phyloP scores from a whole-genome alignment of 2,797 vertebrate genomes.

The Hirundo rustica region DNA sequence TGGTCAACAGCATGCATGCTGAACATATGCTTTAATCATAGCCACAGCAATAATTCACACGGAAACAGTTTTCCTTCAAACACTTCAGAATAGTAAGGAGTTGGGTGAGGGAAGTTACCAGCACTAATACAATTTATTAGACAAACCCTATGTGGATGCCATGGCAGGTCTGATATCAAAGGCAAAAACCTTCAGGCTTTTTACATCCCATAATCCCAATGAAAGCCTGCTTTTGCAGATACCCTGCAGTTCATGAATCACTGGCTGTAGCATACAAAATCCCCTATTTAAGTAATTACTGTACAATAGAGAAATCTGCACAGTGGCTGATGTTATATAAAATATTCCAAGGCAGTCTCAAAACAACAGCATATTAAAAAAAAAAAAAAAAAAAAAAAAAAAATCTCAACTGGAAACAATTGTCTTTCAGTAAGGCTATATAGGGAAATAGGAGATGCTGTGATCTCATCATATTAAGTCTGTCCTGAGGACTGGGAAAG shows the following conservation, averaged over 20 bases:
- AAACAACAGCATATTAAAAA: neutral
- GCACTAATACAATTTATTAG: slow-evolving; percentile 47
- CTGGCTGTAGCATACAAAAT: slow-evolving; percentile 72
- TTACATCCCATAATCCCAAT: slow-evolving; percentile 63
- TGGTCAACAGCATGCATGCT: neutral
- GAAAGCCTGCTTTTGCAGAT: slow-evolving; percentile 63
- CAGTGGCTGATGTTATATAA: slow-evolving; percentile 59
- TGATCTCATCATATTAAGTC: neutral
- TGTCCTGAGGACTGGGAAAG: neutral
- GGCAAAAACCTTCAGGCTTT: slow-evolving; percentile 66
- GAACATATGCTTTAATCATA: neutral
- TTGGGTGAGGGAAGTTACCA: slow-evolving; percentile 47
- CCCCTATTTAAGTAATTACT: slow-evolving; percentile 73
- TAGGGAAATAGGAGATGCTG: neutral
- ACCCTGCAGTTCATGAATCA: slow-evolving; percentile 70
- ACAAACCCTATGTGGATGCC: slow-evolving; percentile 38
- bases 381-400: neutral
- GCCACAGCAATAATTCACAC: neutral
- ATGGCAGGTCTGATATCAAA: slow-evolving; percentile 51
- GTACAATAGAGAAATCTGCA: slow-evolving; percentile 69
- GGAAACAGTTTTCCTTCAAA: slow-evolving; percentile 43
- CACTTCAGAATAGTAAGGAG: slow-evolving; percentile 22
- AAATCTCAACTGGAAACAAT: neutral
- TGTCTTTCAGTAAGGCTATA: neutral
- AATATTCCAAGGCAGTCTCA: slow-evolving; percentile 58